Evolutionary conservation across 2,797 vertebrate genomes (phyloP), one percentile per base, ranked within the genome.

Genomic region (Arnoldichthys spilopterus): DNA sequence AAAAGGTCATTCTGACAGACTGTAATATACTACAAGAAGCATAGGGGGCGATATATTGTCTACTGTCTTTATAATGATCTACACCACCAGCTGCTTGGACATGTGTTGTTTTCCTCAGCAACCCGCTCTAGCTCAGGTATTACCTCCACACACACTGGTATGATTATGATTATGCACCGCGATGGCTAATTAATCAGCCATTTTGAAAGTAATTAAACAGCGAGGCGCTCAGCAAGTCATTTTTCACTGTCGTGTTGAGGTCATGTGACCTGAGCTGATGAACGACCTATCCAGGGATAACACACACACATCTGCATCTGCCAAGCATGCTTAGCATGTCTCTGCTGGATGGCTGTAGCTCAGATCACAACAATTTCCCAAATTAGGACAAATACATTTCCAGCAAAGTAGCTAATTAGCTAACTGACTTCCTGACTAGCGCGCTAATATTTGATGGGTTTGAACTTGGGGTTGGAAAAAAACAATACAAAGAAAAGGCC

Each of bases 231-330:
- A n/a, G 34, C 18, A 40, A 15, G 32, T 64, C 62, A 64, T 40
- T 40, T 64, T 43, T 64, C 34, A 64, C 61, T 40, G 32, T 64
- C 32, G 40, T 22, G n/a, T n/a, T 40, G 8, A 24, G 20, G 62
- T 64, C 62, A 64, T 43, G 32, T 37, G 32, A n/a, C n/a, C n/a
- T 11, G 32, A 64, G n/a, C 62, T 64, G 32, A 64, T 12, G 30
- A 18, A 63, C 7, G 16, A 32, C 59, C 59, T 58, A 40, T 40
- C 16, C 18, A 40, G 18, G n/a, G 0, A 20, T 61, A 15, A 13
- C 58, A 53, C 51, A 53, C 51, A 53, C 51, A 53, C 51, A 53
- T 20, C n/a, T 20, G 22, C 51, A 53, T 59, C 53, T 59, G 54
- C 54, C 51, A 53, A 8, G n/a, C 5, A 51, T 20, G 47, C 18